Conservation (phyloP, 2,113 vertebrate genomes). For the Martes martes region DNA sequence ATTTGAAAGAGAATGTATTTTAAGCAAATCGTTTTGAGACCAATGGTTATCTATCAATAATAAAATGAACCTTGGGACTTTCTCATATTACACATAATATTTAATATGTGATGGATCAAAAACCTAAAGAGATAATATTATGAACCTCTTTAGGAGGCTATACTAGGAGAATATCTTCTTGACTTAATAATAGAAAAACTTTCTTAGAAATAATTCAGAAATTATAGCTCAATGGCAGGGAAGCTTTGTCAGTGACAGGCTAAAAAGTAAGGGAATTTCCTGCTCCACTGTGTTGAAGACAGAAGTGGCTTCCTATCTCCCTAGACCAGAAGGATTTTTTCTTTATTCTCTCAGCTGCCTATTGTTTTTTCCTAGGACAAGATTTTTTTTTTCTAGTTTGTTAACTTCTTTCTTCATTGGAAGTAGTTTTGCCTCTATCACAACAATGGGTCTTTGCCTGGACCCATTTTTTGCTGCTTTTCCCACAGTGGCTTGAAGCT, state of each 20-base stretch:
- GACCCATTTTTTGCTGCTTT: not conserved
- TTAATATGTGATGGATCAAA: not conserved
- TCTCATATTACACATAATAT: not conserved
- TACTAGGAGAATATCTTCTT: not conserved
- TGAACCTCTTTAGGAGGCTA: not conserved
- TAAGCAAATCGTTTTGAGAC: not conserved
- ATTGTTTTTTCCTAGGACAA: not conserved
- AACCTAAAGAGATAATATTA: not conserved
- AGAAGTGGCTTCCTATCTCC: not conserved
- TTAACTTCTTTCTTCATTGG: not conserved
- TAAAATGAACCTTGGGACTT: not conserved
- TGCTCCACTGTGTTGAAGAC: not conserved
- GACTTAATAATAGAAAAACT: not conserved
- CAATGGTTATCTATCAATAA: not conserved
- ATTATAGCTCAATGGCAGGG: not conserved
- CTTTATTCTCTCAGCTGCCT: not conserved
- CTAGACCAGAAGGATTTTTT: not conserved
- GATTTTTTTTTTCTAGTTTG: not conserved
- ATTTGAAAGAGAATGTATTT: not conserved
- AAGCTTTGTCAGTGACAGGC: not conserved
- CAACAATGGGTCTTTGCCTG: not conserved
- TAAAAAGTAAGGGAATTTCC: not conserved
- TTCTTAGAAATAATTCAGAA: not conserved
- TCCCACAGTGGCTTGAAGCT: not conserved
- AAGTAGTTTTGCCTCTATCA: not conserved